phyloP scores from a whole-genome alignment of 2,888 invertebrate species.

The Chouioia cunea region DNA sequence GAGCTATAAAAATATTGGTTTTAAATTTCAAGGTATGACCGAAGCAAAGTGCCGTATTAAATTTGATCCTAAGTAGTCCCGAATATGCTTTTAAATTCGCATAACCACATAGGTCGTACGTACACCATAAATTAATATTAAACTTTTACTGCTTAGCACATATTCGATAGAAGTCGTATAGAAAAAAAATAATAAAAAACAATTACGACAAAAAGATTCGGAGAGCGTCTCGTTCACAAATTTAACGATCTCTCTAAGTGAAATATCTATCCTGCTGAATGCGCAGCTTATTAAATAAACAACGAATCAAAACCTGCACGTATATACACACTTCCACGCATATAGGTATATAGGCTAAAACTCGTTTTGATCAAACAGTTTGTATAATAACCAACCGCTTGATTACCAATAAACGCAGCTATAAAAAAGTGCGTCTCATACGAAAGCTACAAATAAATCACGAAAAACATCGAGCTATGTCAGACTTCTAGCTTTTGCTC shows the following conservation, averaged over 20 bases:
- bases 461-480: neutral
- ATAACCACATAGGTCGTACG: no score
- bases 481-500: slow-evolving; percentile 32
- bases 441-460: neutral
- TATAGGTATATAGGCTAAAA: no score
- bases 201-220: neutral
- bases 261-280: slow-evolving; percentile 19
- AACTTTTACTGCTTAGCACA: neutral
- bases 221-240: slow-evolving; percentile 4
- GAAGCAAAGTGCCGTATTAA: no score
- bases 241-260: slow-evolving; percentile 38
- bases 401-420: slow-evolving; percentile 37
- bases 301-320: slow-evolving; percentile 21
- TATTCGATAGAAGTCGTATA: neutral
- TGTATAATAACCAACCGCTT: slow-evolving; percentile 33
- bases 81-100: no score
- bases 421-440: slow-evolving; percentile 21
- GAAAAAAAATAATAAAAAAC: no score
- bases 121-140: no score
- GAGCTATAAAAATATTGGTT: no score
- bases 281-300: slow-evolving; percentile 33
- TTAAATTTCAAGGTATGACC: no score
- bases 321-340: no score
- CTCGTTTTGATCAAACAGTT: slow-evolving; percentile 26
- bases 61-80: no score